Evolutionary conservation across 2,888 invertebrate genomes (phyloP), one percentile per base, ranked within the genome.

Genomic region (Calephelis perditalis): DNA sequence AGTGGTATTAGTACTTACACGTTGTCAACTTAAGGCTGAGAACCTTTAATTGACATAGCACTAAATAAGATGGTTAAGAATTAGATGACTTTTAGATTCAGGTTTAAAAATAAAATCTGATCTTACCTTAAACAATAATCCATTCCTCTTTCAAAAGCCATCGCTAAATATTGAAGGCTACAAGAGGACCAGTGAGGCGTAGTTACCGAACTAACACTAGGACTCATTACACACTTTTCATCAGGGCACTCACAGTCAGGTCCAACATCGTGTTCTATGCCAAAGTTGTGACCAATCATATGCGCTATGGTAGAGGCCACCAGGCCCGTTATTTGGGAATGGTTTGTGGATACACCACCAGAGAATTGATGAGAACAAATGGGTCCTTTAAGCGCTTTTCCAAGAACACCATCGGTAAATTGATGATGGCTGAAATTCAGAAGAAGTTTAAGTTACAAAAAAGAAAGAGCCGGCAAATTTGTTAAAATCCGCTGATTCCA

Each of bases 211-310:
- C 98, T 97, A 72, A 97, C 97, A 5, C 97, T 96, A 0, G 98
- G 96, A 2, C 98, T 96, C 99, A 99, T 99, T 67, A 99, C 98
- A 76, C 99, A 99, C 70, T 96, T 95, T 59, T 96, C 95, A 62
- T 95, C 95, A 0, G 95, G 95, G 78, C 99, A 99, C 55, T 93
- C 91, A 81, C 99, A 99, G 61, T 96, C 95, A 55, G 95, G 94
- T 52, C 93, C 93, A 0, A 95, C 94, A 75, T 99, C 99, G 84
- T 99, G 99, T 73, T 98, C 98, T 98, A 99, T 98, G 60, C 93
- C 98, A 81, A 99, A 98, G 88, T 99, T 99, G 82, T 99, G 99
- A 0, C 99, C 99, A 94, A 99, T 96, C 87, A 99, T 99, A 82
- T 99, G 99, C 0, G 99, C 99, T 62, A 99, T 95, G 0, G 99